Evolutionary conservation across 2,797 vertebrate genomes (phyloP).

Genomic region (Oceanodroma leucorhoa): DNA sequence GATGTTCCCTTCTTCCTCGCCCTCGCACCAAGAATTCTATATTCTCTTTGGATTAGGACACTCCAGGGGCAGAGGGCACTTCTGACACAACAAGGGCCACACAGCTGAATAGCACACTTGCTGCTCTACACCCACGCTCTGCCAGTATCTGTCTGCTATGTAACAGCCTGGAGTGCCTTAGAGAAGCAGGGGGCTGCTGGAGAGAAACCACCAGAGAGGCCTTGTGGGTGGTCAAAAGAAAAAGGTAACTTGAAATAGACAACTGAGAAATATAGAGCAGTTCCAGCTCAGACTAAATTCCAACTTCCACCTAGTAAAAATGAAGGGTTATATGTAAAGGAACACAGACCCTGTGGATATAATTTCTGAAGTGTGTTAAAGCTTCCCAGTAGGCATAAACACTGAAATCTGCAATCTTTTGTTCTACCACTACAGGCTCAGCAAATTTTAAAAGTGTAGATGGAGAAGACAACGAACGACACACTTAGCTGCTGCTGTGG

Average conservation of each 20-base stretch:
- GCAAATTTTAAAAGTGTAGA: background rate
- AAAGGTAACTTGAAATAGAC: constrained; percentile 21
- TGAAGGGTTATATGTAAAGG: background rate
- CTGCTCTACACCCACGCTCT: background rate
- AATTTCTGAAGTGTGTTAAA: background rate
- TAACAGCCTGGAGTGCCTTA: constrained; percentile 4
- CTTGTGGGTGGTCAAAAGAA: background rate
- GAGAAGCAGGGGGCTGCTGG: background rate
- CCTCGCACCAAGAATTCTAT: background rate
- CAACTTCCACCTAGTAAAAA: background rate
- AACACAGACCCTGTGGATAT: background rate
- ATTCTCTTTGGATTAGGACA: background rate
- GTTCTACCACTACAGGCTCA: background rate
- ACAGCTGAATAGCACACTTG: background rate
- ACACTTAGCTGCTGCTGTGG: background rate
- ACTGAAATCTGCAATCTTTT: background rate
- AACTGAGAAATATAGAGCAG: background rate
- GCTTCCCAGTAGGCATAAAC: background rate
- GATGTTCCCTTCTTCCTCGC: background rate
- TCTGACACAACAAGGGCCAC: background rate
- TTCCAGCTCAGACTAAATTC: background rate
- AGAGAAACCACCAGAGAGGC: constrained; percentile 3
- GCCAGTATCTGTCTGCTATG: background rate
- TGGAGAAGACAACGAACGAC: background rate
- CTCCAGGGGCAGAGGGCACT: background rate